These are phyloP conservation scores for Aphyosemion australe DNA, from an alignment of 2,113 vertebrate species.

Conservation along the genomic window DNA sequence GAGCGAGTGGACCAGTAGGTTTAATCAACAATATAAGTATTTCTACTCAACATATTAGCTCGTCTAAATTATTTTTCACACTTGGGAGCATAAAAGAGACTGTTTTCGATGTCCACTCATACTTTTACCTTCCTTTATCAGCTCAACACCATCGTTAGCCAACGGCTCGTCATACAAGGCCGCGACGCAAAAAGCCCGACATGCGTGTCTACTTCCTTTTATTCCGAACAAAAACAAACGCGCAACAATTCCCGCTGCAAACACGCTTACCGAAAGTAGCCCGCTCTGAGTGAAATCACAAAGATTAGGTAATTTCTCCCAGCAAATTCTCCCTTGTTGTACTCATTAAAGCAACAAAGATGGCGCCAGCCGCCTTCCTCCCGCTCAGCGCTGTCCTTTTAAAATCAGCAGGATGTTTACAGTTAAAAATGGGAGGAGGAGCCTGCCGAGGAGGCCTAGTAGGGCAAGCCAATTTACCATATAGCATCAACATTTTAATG, in stretches of 20 bases:
- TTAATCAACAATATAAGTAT: background rate
- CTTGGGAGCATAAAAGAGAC: background rate
- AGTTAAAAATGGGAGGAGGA: slow-evolving; percentile 78
- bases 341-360: slow-evolving; percentile 84
- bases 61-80: background rate
- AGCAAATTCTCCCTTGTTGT: slow-evolving; percentile 73
- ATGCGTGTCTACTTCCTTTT: slow-evolving; percentile 19
- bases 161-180: slow-evolving; percentile 57
- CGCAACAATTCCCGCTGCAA: slow-evolving; percentile 15
- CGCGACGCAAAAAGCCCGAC: slow-evolving; percentile 31
- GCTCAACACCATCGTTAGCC: slow-evolving; percentile 49
- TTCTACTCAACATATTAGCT: too few relatives aligned
- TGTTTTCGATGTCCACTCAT: background rate
- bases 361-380: slow-evolving; percentile 82
- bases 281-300: slow-evolving; percentile 40
- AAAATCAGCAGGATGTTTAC: slow-evolving; percentile 84
- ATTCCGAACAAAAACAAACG: background rate
- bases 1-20: background rate
- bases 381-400: slow-evolving; percentile 79
- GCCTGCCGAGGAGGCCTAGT: slow-evolving; percentile 26
- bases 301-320: slow-evolving; percentile 72
- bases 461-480: background rate
- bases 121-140: slow-evolving; percentile 40
- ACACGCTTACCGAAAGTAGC: slow-evolving; percentile 56
- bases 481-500: background rate